These are phyloP conservation scores for Oikopleura dioica DNA, from an alignment of 23 tunicate genomes.

Conservation along the genomic window DNA sequence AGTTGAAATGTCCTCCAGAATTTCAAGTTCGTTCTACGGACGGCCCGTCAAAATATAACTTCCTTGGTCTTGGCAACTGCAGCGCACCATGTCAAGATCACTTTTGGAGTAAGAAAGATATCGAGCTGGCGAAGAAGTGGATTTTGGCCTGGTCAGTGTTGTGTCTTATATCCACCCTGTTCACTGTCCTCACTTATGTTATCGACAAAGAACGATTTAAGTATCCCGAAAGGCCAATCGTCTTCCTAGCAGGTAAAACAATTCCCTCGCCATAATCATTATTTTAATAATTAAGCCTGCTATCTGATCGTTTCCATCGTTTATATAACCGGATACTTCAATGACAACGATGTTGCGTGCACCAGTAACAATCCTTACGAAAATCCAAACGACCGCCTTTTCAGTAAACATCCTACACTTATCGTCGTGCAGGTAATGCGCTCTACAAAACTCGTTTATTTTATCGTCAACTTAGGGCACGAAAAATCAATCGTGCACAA, in stretches of 20 bases:
- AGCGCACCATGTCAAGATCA: conserved; percentile 51
- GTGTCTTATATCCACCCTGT: conserved; percentile 48
- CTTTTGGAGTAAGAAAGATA: background rate
- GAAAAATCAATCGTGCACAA: conserved; percentile 59
- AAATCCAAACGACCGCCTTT: no score
- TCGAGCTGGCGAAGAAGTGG: conserved; percentile 22
- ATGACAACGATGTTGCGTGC: background rate
- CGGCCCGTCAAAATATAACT: conserved; percentile 21
- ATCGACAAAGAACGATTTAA: conserved; percentile 62
- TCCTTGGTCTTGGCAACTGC: conserved; percentile 43
- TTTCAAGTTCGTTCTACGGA: background rate
- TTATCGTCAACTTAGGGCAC: conserved; percentile 33
- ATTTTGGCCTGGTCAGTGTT: conserved; percentile 53
- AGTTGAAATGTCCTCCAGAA: background rate
- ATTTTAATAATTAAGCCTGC: background rate
- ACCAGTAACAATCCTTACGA: background rate
- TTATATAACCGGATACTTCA: background rate
- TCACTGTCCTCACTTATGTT: conserved; percentile 63
- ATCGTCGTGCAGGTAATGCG: background rate
- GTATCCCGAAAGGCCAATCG: conserved; percentile 77
- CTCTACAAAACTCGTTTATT: background rate
- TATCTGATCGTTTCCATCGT: background rate
- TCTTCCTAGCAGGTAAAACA: conserved; percentile 47
- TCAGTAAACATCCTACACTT: background rate
- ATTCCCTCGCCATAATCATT: background rate